Base-by-base conservation (phyloP, 2,888 invertebrate species). In the Lathronympha strigana region DNA sequence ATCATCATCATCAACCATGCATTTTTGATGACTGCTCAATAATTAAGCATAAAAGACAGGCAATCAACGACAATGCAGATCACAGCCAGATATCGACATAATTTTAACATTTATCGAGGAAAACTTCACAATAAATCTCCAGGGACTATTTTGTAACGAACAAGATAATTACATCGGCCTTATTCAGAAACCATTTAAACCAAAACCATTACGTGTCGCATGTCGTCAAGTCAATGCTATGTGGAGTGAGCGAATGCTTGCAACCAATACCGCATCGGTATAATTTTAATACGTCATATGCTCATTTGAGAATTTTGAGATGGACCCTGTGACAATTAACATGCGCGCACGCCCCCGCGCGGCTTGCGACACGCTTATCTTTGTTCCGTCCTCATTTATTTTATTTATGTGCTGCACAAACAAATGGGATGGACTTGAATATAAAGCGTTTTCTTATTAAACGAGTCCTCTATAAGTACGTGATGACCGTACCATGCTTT, bases 341-440 rank as follows among this genome's bases (percentile, higher is more conserved):
- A 40, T 38, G 21, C 31, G 31, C 13, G 15, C 38, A 15, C 47
- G 54, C 51, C 55, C 57, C 55, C 54, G 38, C 38, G 63, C 61
- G 43, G 53, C 36, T 63, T 54, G 63, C 49, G 40, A 57, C 63
- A 62, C 54, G 28, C 45, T 55, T 57, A 57, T 57, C 55, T 63
- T 49, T 25, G 28, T 55, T 63, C 49, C 31, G 63, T 40, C 47
- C 55, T 28, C 63, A 57, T 63, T 50, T 57, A 21, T 31, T 49
- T 50, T 31, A 57, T 57, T 63, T 55, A 55, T 63, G 49, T 49
- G 11, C 11, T n/a, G 25, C 21, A 8, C 36, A 53, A n/a, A 36
- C 53, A 53, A n/a, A 36, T 21, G 33, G 21, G 9, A 0, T 21
- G 33, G 33, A 36, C 17, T 53, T 36, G n/a, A 1, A 11, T 15